Evolutionary conservation across 2,113 vertebrate genomes (phyloP).

Genomic region (Heterocephalus glaber): DNA sequence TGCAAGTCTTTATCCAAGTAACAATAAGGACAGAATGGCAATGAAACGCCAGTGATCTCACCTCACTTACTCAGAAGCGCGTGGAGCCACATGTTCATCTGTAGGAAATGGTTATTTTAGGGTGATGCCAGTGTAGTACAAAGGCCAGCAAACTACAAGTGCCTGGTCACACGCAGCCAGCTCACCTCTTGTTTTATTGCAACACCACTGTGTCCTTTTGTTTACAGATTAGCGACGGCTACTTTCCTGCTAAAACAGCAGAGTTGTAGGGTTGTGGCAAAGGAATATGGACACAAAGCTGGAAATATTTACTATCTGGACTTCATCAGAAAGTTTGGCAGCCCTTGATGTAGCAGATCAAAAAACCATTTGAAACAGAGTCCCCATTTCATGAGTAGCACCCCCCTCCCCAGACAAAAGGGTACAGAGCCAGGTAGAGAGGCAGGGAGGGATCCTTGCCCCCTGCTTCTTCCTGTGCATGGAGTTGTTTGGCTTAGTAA

Average conservation of each 20-base stretch:
- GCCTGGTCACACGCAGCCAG: rapidly evolving
- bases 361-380: background rate
- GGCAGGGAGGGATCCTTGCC: rapidly evolving
- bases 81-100: background rate
- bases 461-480: background rate
- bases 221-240: background rate
- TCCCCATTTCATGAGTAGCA: background rate
- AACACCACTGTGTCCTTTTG: background rate
- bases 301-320: background rate
- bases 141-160: background rate
- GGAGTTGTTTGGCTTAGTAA: rapidly evolving
- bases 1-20: background rate
- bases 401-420: too few species aligned
- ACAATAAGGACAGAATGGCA: background rate
- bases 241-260: background rate
- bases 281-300: background rate
- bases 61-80: background rate
- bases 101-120: background rate
- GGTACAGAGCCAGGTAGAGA: background rate
- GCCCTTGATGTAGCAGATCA: background rate
- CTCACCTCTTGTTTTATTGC: background rate
- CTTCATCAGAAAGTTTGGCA: background rate
- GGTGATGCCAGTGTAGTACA: background rate
- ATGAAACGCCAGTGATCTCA: background rate
- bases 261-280: background rate